Evolutionary conservation across 2,797 vertebrate genomes (phyloP), one percentile per base, ranked within the genome.

Genomic region (Rhinatrema bivittatum): DNA sequence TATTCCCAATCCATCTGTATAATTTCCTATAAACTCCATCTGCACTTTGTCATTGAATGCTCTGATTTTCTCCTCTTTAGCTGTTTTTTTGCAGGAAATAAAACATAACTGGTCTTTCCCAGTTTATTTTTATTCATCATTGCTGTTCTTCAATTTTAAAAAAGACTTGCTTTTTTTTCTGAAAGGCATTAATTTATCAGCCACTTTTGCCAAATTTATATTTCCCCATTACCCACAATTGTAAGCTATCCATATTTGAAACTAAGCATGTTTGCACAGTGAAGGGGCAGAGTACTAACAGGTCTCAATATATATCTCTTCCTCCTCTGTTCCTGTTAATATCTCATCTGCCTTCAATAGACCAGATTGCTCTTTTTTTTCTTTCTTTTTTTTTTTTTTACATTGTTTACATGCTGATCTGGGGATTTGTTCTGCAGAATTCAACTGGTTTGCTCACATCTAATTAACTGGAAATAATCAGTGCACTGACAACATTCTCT

Each of bases 221-320:
- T n/a, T 75, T 63, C 62, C 55, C 80, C 74, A 80, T 79, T 78
- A 76, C 68, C 69, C 75, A 80, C 78, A n/a, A n/a, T n/a, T n/a
- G n/a, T n/a, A n/a, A n/a, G n/a, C n/a, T n/a, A n/a, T n/a, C n/a
- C n/a, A n/a, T n/a, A n/a, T n/a, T n/a, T n/a, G n/a, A n/a, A n/a
- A n/a, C n/a, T n/a, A n/a, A n/a, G n/a, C n/a, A n/a, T n/a, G n/a
- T n/a, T n/a, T n/a, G n/a, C n/a, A n/a, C n/a, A n/a, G n/a, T n/a
- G n/a, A n/a, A n/a, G n/a, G n/a, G n/a, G n/a, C n/a, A n/a, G n/a
- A n/a, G n/a, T n/a, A n/a, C n/a, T n/a, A n/a, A n/a, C n/a, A n/a
- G n/a, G n/a, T n/a, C n/a, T n/a, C 54, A 69, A 77, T 74, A 63
- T 56, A 63, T 62, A 75, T 53, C 60, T 78, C 76, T 68, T 80